Evolutionary conservation across 2,113 vertebrate genomes (phyloP), one percentile per base, ranked within the genome.

Genomic region (Odontophorus gujanensis): DNA sequence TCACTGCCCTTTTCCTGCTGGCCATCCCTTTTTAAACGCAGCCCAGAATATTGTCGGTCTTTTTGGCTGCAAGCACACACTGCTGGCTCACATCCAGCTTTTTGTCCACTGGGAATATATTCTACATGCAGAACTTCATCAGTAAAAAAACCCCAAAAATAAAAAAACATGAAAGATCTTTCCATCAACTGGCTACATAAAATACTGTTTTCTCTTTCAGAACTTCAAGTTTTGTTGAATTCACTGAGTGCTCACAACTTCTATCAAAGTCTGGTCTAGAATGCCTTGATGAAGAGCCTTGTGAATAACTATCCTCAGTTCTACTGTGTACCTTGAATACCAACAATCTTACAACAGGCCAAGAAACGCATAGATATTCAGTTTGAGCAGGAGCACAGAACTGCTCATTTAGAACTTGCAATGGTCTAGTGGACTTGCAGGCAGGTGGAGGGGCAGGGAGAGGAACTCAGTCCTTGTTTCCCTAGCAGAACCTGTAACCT

Each of bases 381-480:
- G 48, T 85, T 77, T 81, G 66, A 76, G 81, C 48, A 92, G 48
- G 75, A 94, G 68, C 71, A 81, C 71, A 72, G 71, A 96, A 89
- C 58, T 80, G 36, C 55, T 93, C 15, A 69, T 80, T 90, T 74
- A 94, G 73, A 89, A 95, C 89, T 43, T 47, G 32, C 32, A 92
- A 85, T 88, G 59, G 38, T 83, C 86, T 62, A 24, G 42, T 94
- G 48, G 74, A 58, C 50, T 96, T 72, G 77, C 1, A 0, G 34
- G 25, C 59, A 72, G 87, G 36, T n/a, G 1, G 4, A 87, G 32
- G 21, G 32, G 17, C 43, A 77, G 67, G 21, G n/a, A 96, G 59
- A 77, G 26, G 43, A 92, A 87, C 78, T 88, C 83, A 87, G 53
- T 26, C 85, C 63, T 92, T 81, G n/a, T 92, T 95, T 90, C 48